These are phyloP conservation scores for Oreohelix idahoensis DNA, from an alignment of 1,140 invertebrate species.

Conservation along the genomic window DNA sequence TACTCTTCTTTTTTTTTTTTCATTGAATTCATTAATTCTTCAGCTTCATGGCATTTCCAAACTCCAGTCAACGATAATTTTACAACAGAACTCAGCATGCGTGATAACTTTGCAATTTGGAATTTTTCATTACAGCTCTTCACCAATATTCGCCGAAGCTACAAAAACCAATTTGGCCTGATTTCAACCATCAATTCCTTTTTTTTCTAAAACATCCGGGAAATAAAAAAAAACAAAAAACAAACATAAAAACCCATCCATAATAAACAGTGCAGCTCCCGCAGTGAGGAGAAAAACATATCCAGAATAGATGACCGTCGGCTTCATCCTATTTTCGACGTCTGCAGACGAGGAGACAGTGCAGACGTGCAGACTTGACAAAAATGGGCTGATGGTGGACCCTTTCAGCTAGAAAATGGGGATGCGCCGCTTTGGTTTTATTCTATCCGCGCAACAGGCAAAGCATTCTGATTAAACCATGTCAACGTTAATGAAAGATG, in stretches of 20 bases:
- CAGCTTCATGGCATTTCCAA: background rate
- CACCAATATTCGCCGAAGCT: background rate
- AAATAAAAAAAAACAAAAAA: background rate
- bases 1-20: too few relatives aligned
- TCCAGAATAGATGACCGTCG: background rate
- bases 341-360: slow-evolving; percentile 1
- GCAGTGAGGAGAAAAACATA: background rate
- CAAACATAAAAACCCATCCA: background rate
- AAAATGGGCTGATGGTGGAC: slow-evolving; percentile 9
- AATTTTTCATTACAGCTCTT: background rate
- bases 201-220: background rate
- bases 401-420: slow-evolving; percentile 1
- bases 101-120: slow-evolving; percentile 11
- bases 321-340: background rate
- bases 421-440: slow-evolving; percentile 26
- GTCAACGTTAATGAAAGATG: slow-evolving; percentile 36
- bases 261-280: background rate
- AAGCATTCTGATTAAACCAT: slow-evolving; percentile 31
- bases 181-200: slow-evolving; percentile 3
- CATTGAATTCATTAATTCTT: too few relatives aligned
- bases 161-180: slow-evolving; percentile 4
- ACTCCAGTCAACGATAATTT: background rate
- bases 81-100: background rate
- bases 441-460: slow-evolving; percentile 28
- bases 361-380: slow-evolving; percentile 11